Conservation (phyloP, 1,140 invertebrate species). For the Yoshiicerus persimilis region DNA sequence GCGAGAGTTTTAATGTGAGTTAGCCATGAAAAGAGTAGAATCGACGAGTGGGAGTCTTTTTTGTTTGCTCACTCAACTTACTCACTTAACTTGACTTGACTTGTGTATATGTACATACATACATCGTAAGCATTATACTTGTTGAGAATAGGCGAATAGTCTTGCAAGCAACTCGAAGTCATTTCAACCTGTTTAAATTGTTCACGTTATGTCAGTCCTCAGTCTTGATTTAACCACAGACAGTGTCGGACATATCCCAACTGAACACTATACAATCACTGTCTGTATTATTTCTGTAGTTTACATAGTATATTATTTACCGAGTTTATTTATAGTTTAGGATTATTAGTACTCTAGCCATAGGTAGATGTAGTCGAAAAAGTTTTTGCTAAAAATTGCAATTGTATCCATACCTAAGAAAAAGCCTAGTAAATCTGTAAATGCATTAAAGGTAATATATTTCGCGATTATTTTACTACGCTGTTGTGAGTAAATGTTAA, state of each 20-base stretch:
- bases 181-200: constrained; percentile 24
- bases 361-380: not conserved
- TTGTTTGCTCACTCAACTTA: constrained; percentile 12
- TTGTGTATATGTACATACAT: not conserved
- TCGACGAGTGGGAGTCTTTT: constrained; percentile 11
- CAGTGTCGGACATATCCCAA: not conserved
- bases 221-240: constrained; percentile 34
- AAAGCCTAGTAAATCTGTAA: not conserved
- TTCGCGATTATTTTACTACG: not conserved
- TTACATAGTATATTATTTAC: not conserved
- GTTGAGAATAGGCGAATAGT: not conserved
- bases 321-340: not conserved
- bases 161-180: not conserved
- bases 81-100: not conserved
- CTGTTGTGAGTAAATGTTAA: not conserved
- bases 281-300: not conserved
- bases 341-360: not conserved
- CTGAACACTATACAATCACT: not conserved
- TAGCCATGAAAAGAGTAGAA: not conserved
- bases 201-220: constrained; percentile 18
- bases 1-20: not conserved
- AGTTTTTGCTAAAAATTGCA: not conserved
- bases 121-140: not conserved
- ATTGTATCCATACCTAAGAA: not conserved
- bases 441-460: not conserved